phyloP scores from a whole-genome alignment of 2,888 invertebrate genomes.

The Catocala nupta region DNA sequence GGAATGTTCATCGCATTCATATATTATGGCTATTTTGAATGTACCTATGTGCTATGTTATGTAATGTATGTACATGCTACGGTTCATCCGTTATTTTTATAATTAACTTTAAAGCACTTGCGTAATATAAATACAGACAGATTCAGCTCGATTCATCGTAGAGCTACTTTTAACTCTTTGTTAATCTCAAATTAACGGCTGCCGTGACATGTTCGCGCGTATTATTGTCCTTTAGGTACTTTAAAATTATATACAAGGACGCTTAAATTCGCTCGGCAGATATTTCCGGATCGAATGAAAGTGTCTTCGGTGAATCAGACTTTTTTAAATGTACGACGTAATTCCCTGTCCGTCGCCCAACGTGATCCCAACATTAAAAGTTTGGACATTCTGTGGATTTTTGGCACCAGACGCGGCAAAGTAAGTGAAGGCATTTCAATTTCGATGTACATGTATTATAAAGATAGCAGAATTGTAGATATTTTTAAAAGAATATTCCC shows the following conservation, averaged over 20 bases:
- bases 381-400: conserved; percentile 71
- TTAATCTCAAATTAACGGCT: conserved; percentile 68
- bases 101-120: conserved; percentile 53
- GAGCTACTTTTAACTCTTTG: conserved; percentile 49
- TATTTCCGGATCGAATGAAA: conserved; percentile 84
- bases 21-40: conserved; percentile 16
- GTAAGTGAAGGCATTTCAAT: conserved; percentile 58
- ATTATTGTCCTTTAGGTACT: conserved; percentile 80
- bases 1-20: conserved; percentile 30
- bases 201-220: conserved; percentile 59
- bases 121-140: conserved; percentile 50
- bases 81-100: conserved; percentile 19
- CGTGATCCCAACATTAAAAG: conserved; percentile 72
- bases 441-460: conserved; percentile 53
- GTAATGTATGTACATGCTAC: conserved; percentile 1
- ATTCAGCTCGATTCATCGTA: conserved; percentile 14
- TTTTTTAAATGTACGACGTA: conserved; percentile 76
- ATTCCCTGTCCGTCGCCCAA: conserved; percentile 74
- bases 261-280: conserved; percentile 76
- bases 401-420: conserved; percentile 65
- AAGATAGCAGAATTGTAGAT: conserved; percentile 21
- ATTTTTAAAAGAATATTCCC: conserved; percentile 29
- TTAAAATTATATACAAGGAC: conserved; percentile 82
- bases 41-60: too few species aligned
- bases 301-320: conserved; percentile 81